Percentiles rank a stretch among this genome's conserved stretches.
Conservation (phyloP, 1,140 invertebrate genomes). For the Phthorimaea operculella region DNA sequence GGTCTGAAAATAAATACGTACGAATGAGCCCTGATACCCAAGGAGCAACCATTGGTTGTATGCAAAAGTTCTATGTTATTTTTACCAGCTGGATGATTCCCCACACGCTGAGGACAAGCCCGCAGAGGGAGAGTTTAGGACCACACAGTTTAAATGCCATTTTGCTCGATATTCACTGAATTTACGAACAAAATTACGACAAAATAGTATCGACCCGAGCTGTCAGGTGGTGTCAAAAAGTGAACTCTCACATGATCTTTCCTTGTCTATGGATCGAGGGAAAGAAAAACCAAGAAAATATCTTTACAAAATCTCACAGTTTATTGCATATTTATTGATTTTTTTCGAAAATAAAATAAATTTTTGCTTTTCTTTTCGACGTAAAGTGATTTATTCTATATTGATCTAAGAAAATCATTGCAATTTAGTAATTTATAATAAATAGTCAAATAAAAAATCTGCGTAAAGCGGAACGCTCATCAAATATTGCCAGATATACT, state of each 20-base stretch:
- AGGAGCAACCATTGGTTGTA: constrained; percentile 1
- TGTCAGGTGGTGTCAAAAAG: constrained; percentile 57
- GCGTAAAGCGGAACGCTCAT: too few relatives aligned
- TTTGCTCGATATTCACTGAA: constrained; percentile 44
- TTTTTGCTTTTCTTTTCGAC: too few relatives aligned
- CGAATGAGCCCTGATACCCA: constrained; percentile 12
- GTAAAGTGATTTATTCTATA: too few relatives aligned
- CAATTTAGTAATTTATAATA: too few relatives aligned
- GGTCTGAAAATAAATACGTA: constrained; percentile 70
- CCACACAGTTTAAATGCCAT: constrained; percentile 72
- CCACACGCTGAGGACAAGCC: constrained; percentile 90
- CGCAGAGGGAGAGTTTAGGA: constrained; percentile 91
- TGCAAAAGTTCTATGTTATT: constrained; percentile 13
- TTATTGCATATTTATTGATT: too few relatives aligned
- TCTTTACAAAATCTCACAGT: too few relatives aligned
- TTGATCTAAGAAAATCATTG: too few relatives aligned
- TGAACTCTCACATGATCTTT: constrained; percentile 57
- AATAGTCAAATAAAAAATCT: too few relatives aligned
- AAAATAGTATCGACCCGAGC: constrained; percentile 49
- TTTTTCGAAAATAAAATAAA: too few relatives aligned
- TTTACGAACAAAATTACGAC: constrained; percentile 34
- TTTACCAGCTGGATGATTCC: constrained; percentile 91
- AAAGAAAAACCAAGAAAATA: neutral
- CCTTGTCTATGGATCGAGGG: constrained; percentile 39
- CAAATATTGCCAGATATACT: too few relatives aligned